phyloP scores from a whole-genome alignment of 2,113 vertebrate genomes.

The Erpornis zantholeuca region DNA sequence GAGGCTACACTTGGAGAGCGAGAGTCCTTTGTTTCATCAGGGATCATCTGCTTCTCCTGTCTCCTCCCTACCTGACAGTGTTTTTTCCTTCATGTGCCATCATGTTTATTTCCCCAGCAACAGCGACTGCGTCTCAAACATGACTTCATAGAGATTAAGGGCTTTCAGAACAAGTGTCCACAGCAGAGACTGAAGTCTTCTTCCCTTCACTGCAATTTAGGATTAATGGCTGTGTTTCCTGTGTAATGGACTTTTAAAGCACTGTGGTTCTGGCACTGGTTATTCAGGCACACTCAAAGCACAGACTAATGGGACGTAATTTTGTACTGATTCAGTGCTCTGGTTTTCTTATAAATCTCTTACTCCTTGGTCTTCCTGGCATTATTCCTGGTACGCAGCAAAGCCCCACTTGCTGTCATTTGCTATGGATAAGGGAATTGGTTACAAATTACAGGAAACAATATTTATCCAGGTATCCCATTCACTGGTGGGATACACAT shows the following conservation, averaged over 20 bases:
- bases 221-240: not conserved
- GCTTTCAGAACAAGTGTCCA: not conserved
- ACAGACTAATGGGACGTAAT: not conserved
- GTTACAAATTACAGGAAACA: not conserved
- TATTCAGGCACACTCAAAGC: not conserved
- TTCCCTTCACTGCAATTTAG: not conserved
- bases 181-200: not conserved
- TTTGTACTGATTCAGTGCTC: not conserved
- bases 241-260: not conserved
- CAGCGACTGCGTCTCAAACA: not conserved
- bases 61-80: not conserved
- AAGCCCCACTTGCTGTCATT: not conserved
- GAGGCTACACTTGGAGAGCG: not conserved
- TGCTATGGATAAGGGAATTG: not conserved
- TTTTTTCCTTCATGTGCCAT: not conserved
- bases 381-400: not conserved
- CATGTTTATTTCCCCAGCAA: constrained; percentile 45
- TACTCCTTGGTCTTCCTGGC: not conserved
- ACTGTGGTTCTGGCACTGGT: not conserved
- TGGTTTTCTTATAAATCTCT: not conserved
- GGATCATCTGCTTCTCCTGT: not conserved
- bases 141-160: not conserved
- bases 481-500: not conserved
- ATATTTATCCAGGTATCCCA: not conserved
- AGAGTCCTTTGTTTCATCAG: constrained; percentile 10